A percentile compares a stretch with the other conserved stretches of the same genome.
Conservation (phyloP, 2,888 invertebrate species). For the Drosophila ezoana region DNA sequence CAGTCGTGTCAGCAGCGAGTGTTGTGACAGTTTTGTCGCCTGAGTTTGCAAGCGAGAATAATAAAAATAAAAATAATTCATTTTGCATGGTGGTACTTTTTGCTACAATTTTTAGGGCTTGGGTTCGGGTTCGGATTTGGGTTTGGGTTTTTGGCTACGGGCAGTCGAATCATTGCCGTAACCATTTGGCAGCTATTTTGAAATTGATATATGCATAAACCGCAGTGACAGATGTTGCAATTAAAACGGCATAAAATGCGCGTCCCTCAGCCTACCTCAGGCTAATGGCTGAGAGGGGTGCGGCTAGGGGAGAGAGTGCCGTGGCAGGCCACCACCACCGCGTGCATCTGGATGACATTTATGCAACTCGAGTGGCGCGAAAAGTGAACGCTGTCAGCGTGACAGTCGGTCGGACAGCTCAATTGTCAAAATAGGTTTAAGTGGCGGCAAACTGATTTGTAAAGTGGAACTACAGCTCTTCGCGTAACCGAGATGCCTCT, state of each 20-base stretch:
- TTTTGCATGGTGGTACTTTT: constrained; percentile 63
- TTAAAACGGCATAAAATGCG: constrained; percentile 82
- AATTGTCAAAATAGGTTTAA: constrained; percentile 83
- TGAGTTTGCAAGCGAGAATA: constrained; percentile 64
- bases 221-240: constrained; percentile 84
- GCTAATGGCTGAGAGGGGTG: constrained; percentile 53
- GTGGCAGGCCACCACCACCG: constrained; percentile 12
- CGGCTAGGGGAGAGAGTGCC: not conserved
- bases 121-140: constrained; percentile 4
- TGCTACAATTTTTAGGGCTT: constrained; percentile 9
- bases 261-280: constrained; percentile 39
- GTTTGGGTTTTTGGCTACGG: constrained; percentile 24
- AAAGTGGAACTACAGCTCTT: constrained; percentile 21
- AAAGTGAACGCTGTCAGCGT: constrained; percentile 71
- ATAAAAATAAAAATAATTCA: constrained; percentile 79
- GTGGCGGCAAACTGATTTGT: constrained; percentile 73
- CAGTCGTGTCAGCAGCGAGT: constrained; percentile 62
- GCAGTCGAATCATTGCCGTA: constrained; percentile 46
- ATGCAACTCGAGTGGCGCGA: constrained; percentile 49
- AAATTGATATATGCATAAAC: constrained; percentile 82
- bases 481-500: too few species aligned
- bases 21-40: constrained; percentile 76
- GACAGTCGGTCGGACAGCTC: constrained; percentile 78
- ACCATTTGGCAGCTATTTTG: constrained; percentile 75
- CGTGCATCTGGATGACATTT: constrained; percentile 30